Percentiles rank a stretch among this genome's conserved stretches.
Conservation (phyloP, 1,140 invertebrate species). For the Pseudomyrmex gracilis region DNA sequence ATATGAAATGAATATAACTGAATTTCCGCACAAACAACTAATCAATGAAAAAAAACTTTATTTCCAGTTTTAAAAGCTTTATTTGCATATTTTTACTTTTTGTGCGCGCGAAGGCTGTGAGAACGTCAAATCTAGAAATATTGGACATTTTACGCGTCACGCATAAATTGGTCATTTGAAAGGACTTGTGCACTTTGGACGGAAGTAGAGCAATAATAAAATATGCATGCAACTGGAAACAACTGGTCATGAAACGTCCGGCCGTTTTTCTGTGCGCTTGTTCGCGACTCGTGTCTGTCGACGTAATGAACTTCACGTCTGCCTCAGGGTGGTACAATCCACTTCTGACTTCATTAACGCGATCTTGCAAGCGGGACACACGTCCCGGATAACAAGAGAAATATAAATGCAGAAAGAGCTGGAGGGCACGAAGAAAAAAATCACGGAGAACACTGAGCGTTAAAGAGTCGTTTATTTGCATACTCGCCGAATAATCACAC, state of each 20-base stretch:
- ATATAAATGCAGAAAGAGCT: not conserved
- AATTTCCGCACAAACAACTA: too few relatives aligned
- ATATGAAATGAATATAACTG: too few relatives aligned
- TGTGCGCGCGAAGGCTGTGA: too few relatives aligned
- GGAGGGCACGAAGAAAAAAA: not conserved
- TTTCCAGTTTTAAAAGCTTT: too few relatives aligned
- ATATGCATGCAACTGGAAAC: not conserved
- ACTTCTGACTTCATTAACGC: not conserved
- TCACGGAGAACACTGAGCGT: not conserved
- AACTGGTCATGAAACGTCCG: not conserved
- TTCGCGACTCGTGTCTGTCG: not conserved
- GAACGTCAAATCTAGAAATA: not conserved
- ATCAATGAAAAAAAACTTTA: too few relatives aligned
- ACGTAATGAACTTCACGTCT: slow-evolving; percentile 10
- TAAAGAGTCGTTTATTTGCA: slow-evolving; percentile 46
- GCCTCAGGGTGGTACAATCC: not conserved
- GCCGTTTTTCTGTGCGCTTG: not conserved
- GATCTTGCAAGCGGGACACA: not conserved
- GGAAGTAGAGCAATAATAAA: slow-evolving; percentile 1
- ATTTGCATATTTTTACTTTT: too few relatives aligned
- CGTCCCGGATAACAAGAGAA: not conserved
- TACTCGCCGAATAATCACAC: slow-evolving; percentile 14
- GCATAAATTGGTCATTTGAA: not conserved
- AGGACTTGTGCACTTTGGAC: not conserved
- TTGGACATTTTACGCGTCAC: not conserved